Evolutionary conservation across 2,113 vertebrate species (phyloP).

Genomic region (Axis porcinus): DNA sequence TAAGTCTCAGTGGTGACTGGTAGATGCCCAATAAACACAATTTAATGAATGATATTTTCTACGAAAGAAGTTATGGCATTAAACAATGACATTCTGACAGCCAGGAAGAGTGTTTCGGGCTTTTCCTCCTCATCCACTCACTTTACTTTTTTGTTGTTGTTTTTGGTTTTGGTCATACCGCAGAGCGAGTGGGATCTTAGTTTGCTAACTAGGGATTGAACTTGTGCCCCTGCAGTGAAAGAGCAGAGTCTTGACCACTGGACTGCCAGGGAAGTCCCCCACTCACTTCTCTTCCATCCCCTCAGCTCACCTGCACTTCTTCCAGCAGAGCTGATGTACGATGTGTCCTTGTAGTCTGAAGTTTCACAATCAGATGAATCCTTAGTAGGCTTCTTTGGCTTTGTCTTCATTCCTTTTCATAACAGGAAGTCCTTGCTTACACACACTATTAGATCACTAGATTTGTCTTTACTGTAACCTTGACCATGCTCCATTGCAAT

Average conservation of each 20-base stretch:
- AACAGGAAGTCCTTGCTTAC: background rate
- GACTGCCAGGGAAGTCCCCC: background rate
- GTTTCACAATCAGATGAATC: background rate
- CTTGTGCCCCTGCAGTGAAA: accelerated
- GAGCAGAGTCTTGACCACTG: background rate
- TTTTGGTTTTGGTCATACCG: background rate
- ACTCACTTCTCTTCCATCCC: background rate
- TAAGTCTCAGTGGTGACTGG: background rate
- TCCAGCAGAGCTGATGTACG: background rate
- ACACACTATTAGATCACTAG: background rate
- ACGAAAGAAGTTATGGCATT: background rate
- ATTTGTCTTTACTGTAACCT: background rate
- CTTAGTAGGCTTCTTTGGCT: background rate
- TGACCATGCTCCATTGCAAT: background rate
- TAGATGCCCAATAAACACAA: background rate
- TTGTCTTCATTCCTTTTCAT: background rate
- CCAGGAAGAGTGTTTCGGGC: background rate
- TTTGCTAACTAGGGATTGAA: background rate
- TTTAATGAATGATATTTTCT: background rate
- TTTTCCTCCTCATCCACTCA: background rate
- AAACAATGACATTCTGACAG: background rate
- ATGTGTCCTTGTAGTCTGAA: background rate
- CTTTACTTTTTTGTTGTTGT: background rate
- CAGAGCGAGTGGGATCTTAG: background rate
- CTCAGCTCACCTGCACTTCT: accelerated